phyloP scores from a whole-genome alignment of 2,888 invertebrate genomes.

The Octonoba sinensis region DNA sequence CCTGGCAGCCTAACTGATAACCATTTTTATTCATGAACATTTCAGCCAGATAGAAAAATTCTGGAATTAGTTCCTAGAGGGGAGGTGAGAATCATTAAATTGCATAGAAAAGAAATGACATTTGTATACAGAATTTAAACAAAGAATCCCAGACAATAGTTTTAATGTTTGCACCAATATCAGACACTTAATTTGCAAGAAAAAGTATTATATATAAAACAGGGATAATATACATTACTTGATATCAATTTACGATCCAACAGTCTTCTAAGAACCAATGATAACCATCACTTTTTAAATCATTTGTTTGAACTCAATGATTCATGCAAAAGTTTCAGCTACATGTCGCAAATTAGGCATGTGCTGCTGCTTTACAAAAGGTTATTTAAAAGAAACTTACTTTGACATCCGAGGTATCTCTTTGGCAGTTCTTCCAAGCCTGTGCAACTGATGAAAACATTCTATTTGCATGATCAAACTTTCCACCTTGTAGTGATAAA shows the following conservation, averaged over 20 bases:
- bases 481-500: conserved; percentile 96
- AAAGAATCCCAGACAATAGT: background rate
- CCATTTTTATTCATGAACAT: conserved; percentile 93
- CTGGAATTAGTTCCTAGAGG: conserved; percentile 92
- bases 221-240: too few species aligned
- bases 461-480: conserved; percentile 98
- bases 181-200: too few species aligned
- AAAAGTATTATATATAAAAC: too few species aligned
- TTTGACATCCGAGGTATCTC: conserved; percentile 99
- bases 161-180: too few species aligned
- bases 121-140: background rate
- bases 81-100: background rate
- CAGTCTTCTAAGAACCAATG: too few species aligned
- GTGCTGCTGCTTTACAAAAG: too few species aligned
- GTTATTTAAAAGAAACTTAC: conserved; percentile 71
- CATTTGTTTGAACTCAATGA: too few species aligned
- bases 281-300: too few species aligned
- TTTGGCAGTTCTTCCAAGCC: conserved; percentile 98
- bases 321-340: too few species aligned
- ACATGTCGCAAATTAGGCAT: too few species aligned
- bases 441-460: conserved; percentile 94
- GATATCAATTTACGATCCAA: too few species aligned
- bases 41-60: conserved; percentile 98
- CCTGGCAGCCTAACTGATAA: conserved; percentile 89
- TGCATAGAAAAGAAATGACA: background rate